Evolutionary conservation across 1,140 invertebrate species (phyloP), one percentile per base, ranked within the genome.

Genomic region (Aleiodes sp.): DNA sequence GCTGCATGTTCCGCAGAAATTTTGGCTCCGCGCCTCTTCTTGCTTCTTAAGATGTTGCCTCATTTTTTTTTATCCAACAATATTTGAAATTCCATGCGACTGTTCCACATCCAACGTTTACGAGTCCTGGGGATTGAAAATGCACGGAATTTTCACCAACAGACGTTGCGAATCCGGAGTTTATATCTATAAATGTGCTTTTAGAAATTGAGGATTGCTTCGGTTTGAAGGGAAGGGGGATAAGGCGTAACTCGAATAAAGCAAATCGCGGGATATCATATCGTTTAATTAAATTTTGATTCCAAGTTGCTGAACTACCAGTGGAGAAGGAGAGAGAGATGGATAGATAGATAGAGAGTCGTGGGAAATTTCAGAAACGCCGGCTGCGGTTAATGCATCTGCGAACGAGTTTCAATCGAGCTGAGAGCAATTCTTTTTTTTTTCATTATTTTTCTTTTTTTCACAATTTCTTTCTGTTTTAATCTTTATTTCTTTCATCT

Each of bases 241-340:
- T 43, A 39, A 71, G 26, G 43, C 14, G 16, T 61, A 56, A 52
- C 52, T 67, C 31, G 46, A 24, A 24, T 26, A 56, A 52, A 52
- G 46, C 46, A 72, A 73, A 78, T 64, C 70, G 75, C 72, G 73
- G 78, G 78, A 77, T 76, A 84, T 85, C 80, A 82, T 86, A 85
- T 80, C 77, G 77, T 85, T 86, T 85, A 86, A 86, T 86, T 86
- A 86, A 86, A 85, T 83, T 84, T 78, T 83, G 82, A 84, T 84
- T 83, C 80, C 78, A 84, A 79, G 78, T 83, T 29, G 26, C n/a
- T 68, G 65, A 56, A 62, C 21, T 26, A 35, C 31, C 29, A 24
- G 65, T 29, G 24, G 56, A 57, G n/a, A 57, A 31, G 29, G 39
- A 61, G 16, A 68, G 57, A 43, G n/a, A n/a, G n/a, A n/a, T 29